phyloP scores from a whole-genome alignment of 2,113 vertebrate species.

The Pogona vitticeps region DNA sequence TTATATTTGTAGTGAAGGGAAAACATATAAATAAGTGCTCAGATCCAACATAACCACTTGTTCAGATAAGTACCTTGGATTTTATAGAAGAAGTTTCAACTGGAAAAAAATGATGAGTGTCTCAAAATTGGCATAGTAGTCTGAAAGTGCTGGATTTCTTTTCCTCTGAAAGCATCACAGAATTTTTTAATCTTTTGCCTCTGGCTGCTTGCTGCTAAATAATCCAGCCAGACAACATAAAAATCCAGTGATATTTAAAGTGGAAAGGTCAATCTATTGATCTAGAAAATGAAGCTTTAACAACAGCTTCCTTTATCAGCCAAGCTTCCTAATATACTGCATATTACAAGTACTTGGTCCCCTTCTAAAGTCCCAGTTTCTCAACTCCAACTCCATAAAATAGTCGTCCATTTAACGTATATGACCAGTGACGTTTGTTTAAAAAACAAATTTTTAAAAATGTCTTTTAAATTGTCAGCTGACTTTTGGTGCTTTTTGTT shows the following conservation, averaged over 20 bases:
- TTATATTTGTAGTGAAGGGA: background rate
- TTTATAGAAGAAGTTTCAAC: conserved; percentile 2
- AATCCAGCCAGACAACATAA: conserved; percentile 15
- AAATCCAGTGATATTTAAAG: conserved; percentile 42
- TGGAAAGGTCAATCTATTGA: conserved; percentile 19
- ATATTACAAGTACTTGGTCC: background rate
- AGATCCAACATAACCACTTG: background rate
- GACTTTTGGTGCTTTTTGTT: background rate
- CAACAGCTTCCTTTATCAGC: conserved; percentile 18
- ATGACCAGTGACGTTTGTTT: too few species aligned
- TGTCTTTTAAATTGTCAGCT: too few species aligned
- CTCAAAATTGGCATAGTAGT: conserved; percentile 1
- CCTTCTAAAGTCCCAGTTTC: background rate
- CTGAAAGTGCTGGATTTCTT: background rate
- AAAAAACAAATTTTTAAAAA: background rate
- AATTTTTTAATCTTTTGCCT: conserved; percentile 10
- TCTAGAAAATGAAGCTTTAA: conserved; percentile 17
- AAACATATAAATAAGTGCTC: background rate
- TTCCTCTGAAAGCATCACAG: conserved; percentile 6
- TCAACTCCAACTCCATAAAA: background rate
- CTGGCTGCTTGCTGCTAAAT: background rate
- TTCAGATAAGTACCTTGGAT: background rate
- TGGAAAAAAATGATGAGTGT: background rate
- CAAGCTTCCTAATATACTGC: background rate
- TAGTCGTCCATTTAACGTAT: background rate